Conservation (phyloP, 2,797 vertebrate species). For the Distichodus sexfasciatus region DNA sequence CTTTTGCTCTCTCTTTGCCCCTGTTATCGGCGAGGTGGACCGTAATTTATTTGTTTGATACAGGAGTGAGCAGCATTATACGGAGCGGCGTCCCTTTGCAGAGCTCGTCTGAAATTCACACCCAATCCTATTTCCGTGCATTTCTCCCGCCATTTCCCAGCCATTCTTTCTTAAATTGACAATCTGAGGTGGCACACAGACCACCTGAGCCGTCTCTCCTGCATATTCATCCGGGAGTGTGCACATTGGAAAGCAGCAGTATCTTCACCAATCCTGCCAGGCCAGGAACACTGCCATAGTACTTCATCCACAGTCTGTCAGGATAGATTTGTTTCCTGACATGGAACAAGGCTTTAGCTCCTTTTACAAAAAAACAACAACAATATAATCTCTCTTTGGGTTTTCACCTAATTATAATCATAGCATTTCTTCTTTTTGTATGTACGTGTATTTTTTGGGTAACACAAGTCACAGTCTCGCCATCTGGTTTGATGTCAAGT, state of each 20-base stretch:
- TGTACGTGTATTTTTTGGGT: not conserved
- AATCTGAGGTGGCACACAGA: slow-evolving; percentile 35
- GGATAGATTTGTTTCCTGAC: slow-evolving; percentile 24
- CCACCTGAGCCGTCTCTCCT: slow-evolving; percentile 54
- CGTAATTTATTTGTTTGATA: slow-evolving; percentile 87
- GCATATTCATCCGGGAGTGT: slow-evolving; percentile 50
- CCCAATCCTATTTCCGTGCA: slow-evolving; percentile 54
- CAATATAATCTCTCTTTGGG: not conserved
- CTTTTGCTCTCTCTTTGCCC: slow-evolving; percentile 56
- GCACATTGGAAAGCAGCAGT: slow-evolving; percentile 37
- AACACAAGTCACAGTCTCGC: not conserved
- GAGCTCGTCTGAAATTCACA: slow-evolving; percentile 54
- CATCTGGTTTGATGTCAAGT: slow-evolving; percentile 7
- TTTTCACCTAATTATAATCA: not conserved
- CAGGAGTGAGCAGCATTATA: slow-evolving; percentile 52
- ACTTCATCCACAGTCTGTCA: slow-evolving; percentile 41
- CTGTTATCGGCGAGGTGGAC: slow-evolving; percentile 78
- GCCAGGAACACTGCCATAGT: slow-evolving; percentile 36
- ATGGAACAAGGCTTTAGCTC: slow-evolving; percentile 11
- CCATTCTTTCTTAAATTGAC: slow-evolving; percentile 58
- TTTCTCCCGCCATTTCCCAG: slow-evolving; percentile 54
- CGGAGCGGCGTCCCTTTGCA: slow-evolving; percentile 39
- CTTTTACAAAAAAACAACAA: not conserved
- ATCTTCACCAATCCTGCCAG: slow-evolving; percentile 19
- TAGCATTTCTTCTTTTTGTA: too few species aligned